A percentile compares a stretch with the other conserved stretches of the same genome.
phyloP scores from a whole-genome alignment of 2,797 vertebrate species.

The Cyclopterus lumpus region DNA sequence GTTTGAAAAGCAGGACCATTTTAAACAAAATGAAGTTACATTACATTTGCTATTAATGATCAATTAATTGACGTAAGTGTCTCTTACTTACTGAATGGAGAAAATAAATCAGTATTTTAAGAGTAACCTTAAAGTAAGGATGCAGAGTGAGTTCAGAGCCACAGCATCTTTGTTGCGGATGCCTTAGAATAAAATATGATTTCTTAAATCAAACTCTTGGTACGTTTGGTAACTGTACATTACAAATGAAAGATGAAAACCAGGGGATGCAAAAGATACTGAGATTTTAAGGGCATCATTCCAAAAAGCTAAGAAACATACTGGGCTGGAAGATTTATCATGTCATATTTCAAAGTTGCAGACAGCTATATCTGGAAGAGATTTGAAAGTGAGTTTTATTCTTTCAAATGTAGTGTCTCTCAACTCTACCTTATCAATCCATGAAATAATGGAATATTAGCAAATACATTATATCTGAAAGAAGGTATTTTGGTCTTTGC shows the following conservation, averaged over 20 bases:
- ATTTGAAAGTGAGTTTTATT: slow-evolving; percentile 16
- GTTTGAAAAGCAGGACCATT: not conserved
- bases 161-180: slow-evolving; percentile 31
- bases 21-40: not conserved
- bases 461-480: not conserved
- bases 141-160: slow-evolving; percentile 13
- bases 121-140: not conserved
- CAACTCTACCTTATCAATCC: not conserved
- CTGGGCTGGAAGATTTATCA: slow-evolving; percentile 39
- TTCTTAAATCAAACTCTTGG: slow-evolving; percentile 50
- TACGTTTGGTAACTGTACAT: slow-evolving; percentile 36
- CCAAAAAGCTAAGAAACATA: slow-evolving; percentile 28
- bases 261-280: slow-evolving; percentile 32
- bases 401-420: slow-evolving; percentile 1
- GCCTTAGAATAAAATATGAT: slow-evolving; percentile 4
- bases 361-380: slow-evolving; percentile 42
- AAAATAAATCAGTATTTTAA: not conserved
- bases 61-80: not conserved
- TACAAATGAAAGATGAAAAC: slow-evolving; percentile 45
- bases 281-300: slow-evolving; percentile 14
- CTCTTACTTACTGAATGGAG: slow-evolving; percentile 1
- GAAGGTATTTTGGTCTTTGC: slow-evolving; percentile 15
- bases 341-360: slow-evolving; percentile 39
- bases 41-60: not conserved
- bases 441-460: not conserved